phyloP scores from a whole-genome alignment of 2,113 vertebrate species.

The Tragulus kanchil region DNA sequence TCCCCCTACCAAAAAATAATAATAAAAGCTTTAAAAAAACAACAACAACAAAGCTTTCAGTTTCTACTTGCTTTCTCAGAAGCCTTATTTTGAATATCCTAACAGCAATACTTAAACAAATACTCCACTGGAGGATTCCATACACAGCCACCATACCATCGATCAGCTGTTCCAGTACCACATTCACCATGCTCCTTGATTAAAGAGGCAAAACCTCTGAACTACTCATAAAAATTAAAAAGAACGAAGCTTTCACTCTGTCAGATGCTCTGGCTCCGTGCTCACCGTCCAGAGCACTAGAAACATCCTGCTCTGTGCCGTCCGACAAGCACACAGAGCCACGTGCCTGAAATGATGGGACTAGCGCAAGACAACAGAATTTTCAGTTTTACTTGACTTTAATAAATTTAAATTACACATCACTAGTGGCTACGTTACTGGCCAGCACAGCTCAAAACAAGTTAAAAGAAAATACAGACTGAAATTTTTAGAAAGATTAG shows the following conservation, averaged over 20 bases:
- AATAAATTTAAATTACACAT: conserved; percentile 15
- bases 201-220: not conserved
- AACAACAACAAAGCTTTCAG: not conserved
- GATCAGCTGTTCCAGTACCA: not conserved
- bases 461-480: not conserved
- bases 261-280: not conserved
- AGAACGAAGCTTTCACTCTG: not conserved
- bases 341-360: not conserved
- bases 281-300: not conserved
- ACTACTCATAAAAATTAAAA: conserved; percentile 1
- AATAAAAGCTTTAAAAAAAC: no score
- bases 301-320: not conserved
- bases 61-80: conserved; percentile 6
- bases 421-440: not conserved
- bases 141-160: not conserved
- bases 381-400: not conserved
- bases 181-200: not conserved
- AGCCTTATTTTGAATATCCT: not conserved
- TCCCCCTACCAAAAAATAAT: not conserved
- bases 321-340: not conserved
- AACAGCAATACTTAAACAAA: not conserved
- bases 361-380: not conserved
- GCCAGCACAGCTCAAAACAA: not conserved
- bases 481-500: not conserved
- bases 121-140: not conserved